Base-by-base conservation (phyloP, 2,113 vertebrate genomes). In the Platichthys stellatus region DNA sequence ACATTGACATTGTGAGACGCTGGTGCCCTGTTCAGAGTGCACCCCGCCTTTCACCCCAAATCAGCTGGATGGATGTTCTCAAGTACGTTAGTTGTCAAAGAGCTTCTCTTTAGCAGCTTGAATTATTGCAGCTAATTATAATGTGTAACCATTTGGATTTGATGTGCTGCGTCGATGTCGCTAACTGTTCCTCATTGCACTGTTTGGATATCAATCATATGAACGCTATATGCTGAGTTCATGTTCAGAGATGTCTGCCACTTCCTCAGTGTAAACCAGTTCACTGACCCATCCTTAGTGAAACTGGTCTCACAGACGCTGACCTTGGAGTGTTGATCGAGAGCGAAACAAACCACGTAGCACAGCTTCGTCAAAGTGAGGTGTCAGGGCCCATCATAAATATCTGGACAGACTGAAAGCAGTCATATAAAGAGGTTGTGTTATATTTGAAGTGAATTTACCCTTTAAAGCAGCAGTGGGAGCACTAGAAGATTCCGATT, bases 391-490 rank as follows among this genome's bases (percentile, higher is more conserved):
- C 20, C 43, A 67, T 71, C 18, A 64, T n/a, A 4, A 4, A 51
- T 40, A 61, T 49, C 31, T 38, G 31, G 47, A 40, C 49, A 24
- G 23, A 43, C 12, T 74, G 21, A 61, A 4, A 12, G 1, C 58
- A 31, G 54, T 45, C 1, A 23, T 23, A 28, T 24, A 18, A 51
- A 51, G 26, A 47, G 8, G 47, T 58, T 4, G n/a, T 11, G 10
- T 26, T 18, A 6, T 10, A 35, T 67, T 73, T 70, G 57, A 4
- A 7, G 20, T 56, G 21, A 71, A 75, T n/a, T 81, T 70, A 78
- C 51, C 38, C 23, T 68, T 86, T 72, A 56, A 71, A 58, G 35
- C 65, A 66, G 20, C 56, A 18, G 57, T 1, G 4, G 62, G 58
- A 69, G 35, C 23, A 65, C 11, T 11, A 26, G 47, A 1, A 45